A percentile compares a stretch with the other conserved stretches of the same genome.
Conservation (phyloP, 2,888 invertebrate species). For the Dynastes maya region DNA sequence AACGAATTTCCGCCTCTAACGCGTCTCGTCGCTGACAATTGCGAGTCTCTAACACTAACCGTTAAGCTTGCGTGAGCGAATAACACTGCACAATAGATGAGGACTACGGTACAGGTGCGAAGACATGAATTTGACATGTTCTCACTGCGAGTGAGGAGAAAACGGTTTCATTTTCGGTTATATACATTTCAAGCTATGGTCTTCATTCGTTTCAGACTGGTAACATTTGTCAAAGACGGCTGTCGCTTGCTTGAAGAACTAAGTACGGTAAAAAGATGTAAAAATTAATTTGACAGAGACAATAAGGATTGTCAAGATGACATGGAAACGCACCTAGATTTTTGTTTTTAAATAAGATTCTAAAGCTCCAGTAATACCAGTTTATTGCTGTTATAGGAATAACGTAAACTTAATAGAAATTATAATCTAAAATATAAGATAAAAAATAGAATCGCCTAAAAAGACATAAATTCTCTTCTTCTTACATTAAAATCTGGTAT, state of each 20-base stretch:
- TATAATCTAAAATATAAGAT: no score
- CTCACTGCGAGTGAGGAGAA: conserved; percentile 50
- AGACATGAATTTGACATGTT: conserved; percentile 52
- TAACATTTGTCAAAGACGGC: conserved; percentile 22
- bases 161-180: conserved; percentile 40
- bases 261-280: conserved; percentile 16
- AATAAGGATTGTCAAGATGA: conserved; percentile 28
- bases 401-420: no score
- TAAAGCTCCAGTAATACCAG: no score
- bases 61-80: conserved; percentile 38
- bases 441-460: no score
- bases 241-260: background rate
- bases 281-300: conserved; percentile 26
- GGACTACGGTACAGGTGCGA: conserved; percentile 48
- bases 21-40: conserved; percentile 16
- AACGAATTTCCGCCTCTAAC: background rate
- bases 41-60: conserved; percentile 47
- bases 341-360: background rate
- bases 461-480: background rate
- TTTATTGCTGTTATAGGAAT: no score
- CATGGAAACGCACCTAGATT: conserved; percentile 33
- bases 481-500: background rate
- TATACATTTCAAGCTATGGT: conserved; percentile 47
- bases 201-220: conserved; percentile 26
- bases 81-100: conserved; percentile 50